phyloP scores from a whole-genome alignment of 2,888 invertebrate genomes.

The Diaprepes abbreviatus region DNA sequence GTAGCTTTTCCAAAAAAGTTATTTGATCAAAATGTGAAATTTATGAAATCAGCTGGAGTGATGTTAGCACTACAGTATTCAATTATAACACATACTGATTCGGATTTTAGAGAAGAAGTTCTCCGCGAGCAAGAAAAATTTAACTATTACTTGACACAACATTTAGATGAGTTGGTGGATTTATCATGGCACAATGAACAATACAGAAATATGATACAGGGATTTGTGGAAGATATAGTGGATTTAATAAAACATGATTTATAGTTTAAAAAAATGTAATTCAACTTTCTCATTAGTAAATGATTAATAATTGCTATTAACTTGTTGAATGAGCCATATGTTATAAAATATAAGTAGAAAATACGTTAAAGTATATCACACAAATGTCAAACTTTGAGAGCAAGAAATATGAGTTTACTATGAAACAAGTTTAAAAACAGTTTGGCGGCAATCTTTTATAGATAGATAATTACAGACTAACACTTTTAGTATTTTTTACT shows the following conservation, averaged over 20 bases:
- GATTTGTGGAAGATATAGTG: conserved; percentile 12
- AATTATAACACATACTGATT: conserved; percentile 7
- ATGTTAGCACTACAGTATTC: conserved; percentile 2
- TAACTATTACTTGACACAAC: conserved; percentile 19
- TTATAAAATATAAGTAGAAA: too few species aligned
- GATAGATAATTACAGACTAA: too few species aligned
- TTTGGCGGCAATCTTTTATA: too few species aligned
- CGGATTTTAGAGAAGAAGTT: conserved; percentile 31
- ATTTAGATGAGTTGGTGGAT: conserved; percentile 24
- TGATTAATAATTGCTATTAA: too few species aligned
- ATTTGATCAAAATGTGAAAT: conserved; percentile 41
- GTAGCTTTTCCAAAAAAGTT: conserved; percentile 51
- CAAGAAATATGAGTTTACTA: too few species aligned
- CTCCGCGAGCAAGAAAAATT: conserved; percentile 15
- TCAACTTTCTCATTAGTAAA: too few species aligned
- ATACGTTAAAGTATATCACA: too few species aligned
- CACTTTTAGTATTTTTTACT: too few species aligned
- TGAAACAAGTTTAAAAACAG: too few species aligned
- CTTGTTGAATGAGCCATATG: too few species aligned
- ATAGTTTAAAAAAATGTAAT: neutral
- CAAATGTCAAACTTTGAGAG: too few species aligned
- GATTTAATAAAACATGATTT: neutral
- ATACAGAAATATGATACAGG: conserved; percentile 18
- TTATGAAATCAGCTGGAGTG: neutral
- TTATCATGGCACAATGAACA: conserved; percentile 22